Percentiles rank a stretch among this genome's conserved stretches.
phyloP scores from a whole-genome alignment of 2,113 vertebrate genomes.

The Chloropsis hardwickii region DNA sequence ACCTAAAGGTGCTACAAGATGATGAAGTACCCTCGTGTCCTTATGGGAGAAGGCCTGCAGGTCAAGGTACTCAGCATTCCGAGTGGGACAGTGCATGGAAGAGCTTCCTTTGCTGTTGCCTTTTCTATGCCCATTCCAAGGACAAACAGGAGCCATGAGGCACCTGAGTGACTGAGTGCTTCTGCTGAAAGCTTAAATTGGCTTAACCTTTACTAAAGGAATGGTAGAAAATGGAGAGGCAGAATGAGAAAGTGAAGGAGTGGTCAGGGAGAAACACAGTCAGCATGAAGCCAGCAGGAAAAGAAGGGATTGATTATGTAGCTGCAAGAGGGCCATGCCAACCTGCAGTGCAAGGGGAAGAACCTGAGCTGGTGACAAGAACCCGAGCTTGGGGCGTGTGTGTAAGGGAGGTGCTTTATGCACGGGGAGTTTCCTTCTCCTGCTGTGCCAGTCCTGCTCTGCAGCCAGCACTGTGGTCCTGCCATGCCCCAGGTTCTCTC shows the following conservation, averaged over 20 bases:
- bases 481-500: neutral
- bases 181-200: neutral
- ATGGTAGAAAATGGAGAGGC: neutral
- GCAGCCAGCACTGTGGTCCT: neutral
- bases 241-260: neutral
- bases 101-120: neutral
- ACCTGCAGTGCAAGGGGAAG: neutral
- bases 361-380: neutral
- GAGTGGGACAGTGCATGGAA: neutral
- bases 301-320: constrained; percentile 16
- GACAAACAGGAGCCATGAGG: neutral
- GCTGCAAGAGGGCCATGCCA: neutral
- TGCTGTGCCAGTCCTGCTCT: neutral
- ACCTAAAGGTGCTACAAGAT: neutral
- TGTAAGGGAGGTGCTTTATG: neutral
- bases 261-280: neutral
- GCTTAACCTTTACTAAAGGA: neutral
- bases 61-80: neutral
- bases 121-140: neutral
- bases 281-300: neutral
- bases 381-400: neutral
- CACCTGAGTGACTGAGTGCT: neutral
- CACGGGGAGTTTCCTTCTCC: neutral
- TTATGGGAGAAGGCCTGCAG: neutral
- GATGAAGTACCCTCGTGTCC: neutral